phyloP scores from a whole-genome alignment of 2,888 invertebrate genomes.

The Perithous albicinctus region DNA sequence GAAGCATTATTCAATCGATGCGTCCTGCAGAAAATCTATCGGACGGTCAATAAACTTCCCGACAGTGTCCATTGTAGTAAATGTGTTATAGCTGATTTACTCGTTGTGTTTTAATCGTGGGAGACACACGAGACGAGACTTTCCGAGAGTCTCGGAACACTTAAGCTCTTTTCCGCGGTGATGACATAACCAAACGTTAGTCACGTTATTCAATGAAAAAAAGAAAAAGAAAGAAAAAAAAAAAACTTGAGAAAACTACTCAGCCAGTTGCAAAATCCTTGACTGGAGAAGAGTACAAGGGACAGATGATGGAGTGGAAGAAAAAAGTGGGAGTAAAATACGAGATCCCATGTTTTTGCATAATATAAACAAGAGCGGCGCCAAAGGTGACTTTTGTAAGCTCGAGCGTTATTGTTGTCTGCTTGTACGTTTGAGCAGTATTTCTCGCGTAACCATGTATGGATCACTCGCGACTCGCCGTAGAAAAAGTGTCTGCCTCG shows the following conservation, averaged over 20 bases:
- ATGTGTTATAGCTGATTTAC: neutral
- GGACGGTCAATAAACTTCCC: slow-evolving; percentile 34
- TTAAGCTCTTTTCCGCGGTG: neutral
- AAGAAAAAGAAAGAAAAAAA: neutral
- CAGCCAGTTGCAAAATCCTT: neutral
- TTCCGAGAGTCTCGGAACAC: neutral
- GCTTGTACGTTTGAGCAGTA: neutral
- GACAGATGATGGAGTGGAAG: neutral
- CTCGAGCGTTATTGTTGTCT: slow-evolving; percentile 18
- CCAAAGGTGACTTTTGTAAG: slow-evolving; percentile 9
- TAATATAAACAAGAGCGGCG: neutral
- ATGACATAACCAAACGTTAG: slow-evolving; percentile 8
- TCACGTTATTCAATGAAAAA: neutral
- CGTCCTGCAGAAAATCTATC: slow-evolving; percentile 20
- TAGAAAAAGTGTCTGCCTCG: slow-evolving; percentile 65
- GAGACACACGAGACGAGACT: neutral
- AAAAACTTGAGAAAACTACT: neutral
- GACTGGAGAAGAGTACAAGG: neutral
- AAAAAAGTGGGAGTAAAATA: neutral
- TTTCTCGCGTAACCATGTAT: slow-evolving; percentile 79
- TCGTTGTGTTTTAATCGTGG: neutral
- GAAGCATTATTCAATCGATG: slow-evolving; percentile 10
- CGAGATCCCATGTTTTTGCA: no score
- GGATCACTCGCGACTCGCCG: slow-evolving; percentile 75
- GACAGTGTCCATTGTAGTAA: neutral